Base-by-base conservation (phyloP, 2,113 vertebrate species). In the Thunnus maccoyii region DNA sequence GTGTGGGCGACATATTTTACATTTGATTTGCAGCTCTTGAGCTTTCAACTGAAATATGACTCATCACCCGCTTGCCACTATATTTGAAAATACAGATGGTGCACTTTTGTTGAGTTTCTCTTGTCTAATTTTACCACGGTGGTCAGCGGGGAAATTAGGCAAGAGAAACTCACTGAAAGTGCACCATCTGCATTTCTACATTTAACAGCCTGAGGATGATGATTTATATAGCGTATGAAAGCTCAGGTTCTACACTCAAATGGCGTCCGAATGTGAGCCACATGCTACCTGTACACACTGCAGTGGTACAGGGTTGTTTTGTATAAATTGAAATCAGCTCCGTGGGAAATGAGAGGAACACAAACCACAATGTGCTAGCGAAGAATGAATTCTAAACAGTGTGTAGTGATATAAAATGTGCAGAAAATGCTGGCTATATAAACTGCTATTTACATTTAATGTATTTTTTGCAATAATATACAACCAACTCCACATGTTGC, bases 131-230 rank as follows among this genome's bases (percentile, higher is more conserved):
- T 76, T 78, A 77, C 64, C 30, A 18, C 1, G 0, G 54, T 2
- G 50, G 82, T 80, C 83, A 78, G 70, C 32, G 30, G 85, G 82
- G 69, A 80, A 81, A 84, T 86, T 75, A 83, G 50, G 71, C 74
- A 69, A 32, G 67, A 70, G 67, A 57, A 79, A 62, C 30, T 80
- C n/a, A 67, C n/a, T n/a, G n/a, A 71, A 83, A 70, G 69, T 75
- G 76, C 83, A 80, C 69, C 32, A 67, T 65, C 36, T 71, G 81
- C 71, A 72, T 76, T 78, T 87, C 66, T 63, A 47, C 61, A 61
- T 82, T 72, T 60, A 54, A 41, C 62, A 67, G 22, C 62, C 47
- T 11, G 44, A 46, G 57, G 55, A 83, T 55, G 51, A 41, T 79
- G 62, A 88, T 74, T 77, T 80, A 86, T 86, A 75, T n/a, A 20